Base-by-base conservation (phyloP, 2,113 vertebrate genomes). In the Oriolus oriolus region DNA sequence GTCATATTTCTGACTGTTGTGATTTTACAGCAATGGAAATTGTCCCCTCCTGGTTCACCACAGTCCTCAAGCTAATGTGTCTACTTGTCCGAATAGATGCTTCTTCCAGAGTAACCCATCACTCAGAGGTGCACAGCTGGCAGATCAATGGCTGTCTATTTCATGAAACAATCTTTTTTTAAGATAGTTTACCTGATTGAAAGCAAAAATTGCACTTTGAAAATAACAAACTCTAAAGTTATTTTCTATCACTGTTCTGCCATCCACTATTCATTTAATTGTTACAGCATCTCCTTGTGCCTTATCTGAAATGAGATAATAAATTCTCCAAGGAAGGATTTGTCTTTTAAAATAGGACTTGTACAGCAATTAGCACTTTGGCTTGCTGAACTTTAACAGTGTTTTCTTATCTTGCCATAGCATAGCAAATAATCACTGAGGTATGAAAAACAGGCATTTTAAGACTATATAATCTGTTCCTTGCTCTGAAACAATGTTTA, bases 151-250 rank as follows among this genome's bases (percentile, higher is more conserved):
- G 15, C 75, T 68, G 26, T 37, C 70, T 90, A 13, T 76, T 95
- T 61, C 59, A 59, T 39, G 18, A 76, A 80, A 61, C 26, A 21
- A 49, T 66, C 30, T 66, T 66, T 73, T 65, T 87, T 33, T 11
- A 84, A 74, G 39, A 77, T 61, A 24, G 90, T 93, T 92, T 88
- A 86, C 11, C 8, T 90, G 79, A 90, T 31, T 80, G 83, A 96
- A 88, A 88, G 54, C 53, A 90, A 53, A 84, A 95, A 88, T 77
- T 80, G n/a, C 53, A 65, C 33, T 80, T 91, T 63, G 63, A 94
- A 85, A 95, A 87, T 83, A 94, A 83, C 53, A 92, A 93, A 87
- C 31, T 82, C 10, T 23, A 27, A 82, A 83, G 28, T 79, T 96
- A 86, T 42, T 73, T 22, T 83, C 88, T 92, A 70, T 86, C 88